Conservation (phyloP, 2,113 vertebrate genomes). For the Ochotona curzoniae region DNA sequence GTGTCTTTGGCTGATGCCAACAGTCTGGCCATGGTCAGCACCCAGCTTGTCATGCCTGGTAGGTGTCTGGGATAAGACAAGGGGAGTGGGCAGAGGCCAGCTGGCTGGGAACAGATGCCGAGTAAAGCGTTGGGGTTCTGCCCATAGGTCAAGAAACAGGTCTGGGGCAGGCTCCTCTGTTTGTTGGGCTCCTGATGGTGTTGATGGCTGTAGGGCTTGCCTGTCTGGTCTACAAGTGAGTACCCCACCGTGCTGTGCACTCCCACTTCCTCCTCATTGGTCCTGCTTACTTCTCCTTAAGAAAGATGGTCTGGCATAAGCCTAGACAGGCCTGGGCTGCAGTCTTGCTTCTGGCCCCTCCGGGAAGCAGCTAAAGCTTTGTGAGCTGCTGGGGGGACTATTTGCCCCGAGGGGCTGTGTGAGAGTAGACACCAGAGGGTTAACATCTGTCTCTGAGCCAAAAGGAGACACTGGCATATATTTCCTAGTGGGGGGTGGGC, state of each 20-base stretch:
- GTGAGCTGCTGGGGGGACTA: background rate
- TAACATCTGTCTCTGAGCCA: background rate
- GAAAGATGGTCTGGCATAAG: too few relatives aligned
- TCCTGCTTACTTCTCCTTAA: background rate
- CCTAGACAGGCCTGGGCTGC: background rate
- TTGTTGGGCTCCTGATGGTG: conserved; percentile 86
- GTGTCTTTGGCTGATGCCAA: conserved; percentile 93
- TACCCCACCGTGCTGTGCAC: too few relatives aligned
- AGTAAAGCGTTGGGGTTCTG: conserved; percentile 1
- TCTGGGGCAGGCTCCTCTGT: conserved; percentile 82
- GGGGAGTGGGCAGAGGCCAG: background rate
- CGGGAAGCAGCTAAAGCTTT: conserved; percentile 2
- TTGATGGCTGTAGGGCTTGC: conserved; percentile 86
- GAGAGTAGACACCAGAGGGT: background rate
- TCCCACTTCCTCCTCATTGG: background rate
- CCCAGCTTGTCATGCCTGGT: conserved; percentile 90
- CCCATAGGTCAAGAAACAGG: conserved; percentile 60
- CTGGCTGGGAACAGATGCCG: background rate
- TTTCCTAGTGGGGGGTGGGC: too few relatives aligned
- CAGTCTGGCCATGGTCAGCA: conserved; percentile 92
- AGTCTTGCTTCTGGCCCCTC: background rate
- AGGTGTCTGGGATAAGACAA: conserved; percentile 67
- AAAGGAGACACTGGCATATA: background rate
- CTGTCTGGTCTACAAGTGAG: conserved; percentile 91
- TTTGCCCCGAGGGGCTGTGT: background rate